Base-by-base conservation (phyloP, 1,140 invertebrate species). In the Hylaeus volcanicus region DNA sequence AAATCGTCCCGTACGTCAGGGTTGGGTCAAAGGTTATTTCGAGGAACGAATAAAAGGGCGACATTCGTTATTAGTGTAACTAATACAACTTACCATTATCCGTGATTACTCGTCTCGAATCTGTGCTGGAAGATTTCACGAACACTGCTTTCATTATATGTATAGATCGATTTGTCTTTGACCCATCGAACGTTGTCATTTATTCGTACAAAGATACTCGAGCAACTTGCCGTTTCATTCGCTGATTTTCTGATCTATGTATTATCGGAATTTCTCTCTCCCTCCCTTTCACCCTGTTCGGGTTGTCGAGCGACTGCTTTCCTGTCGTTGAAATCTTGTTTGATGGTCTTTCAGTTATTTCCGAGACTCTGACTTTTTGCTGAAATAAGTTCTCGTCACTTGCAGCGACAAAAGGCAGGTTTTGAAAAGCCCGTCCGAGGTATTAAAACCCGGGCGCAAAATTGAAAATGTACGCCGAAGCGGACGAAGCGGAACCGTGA, bases 401-500 rank as follows among this genome's bases (percentile, higher is more conserved):
- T 79, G 76, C 58, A 78, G 74, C 79, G 75, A 85, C 74, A 78
- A 82, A 82, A 71, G 84, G 51, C 64, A 63, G 74, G 66, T 86
- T 86, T 86, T 86, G 66, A 86, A 86, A 80, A 75, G 81, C 74
- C 76, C 73, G 72, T 82, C 76, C 80, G 81, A 39, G 76, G 76
- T 86, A 86, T 86, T 86, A 86, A 86, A 85, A 73, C 58, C 77
- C 72, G 56, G 70, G 84, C 65, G 61, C 75, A 73, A 83, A 86
- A 86, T 86, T 86, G 85, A 86, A 86, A 86, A 86, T 83, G 84
- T 83, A 80, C 76, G 80, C 72, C 41, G 51, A 68, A 70, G 66
- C 58, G 64, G 55, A 37, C 26, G 56, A 53, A 60, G 58, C 65
- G 82, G 74, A 81, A 55, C 63, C 70, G 63, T 64, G 80, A 61